These are phyloP conservation scores for Chromobotia macracanthus DNA, from an alignment of 2,797 vertebrate genomes.

Conservation along the genomic window DNA sequence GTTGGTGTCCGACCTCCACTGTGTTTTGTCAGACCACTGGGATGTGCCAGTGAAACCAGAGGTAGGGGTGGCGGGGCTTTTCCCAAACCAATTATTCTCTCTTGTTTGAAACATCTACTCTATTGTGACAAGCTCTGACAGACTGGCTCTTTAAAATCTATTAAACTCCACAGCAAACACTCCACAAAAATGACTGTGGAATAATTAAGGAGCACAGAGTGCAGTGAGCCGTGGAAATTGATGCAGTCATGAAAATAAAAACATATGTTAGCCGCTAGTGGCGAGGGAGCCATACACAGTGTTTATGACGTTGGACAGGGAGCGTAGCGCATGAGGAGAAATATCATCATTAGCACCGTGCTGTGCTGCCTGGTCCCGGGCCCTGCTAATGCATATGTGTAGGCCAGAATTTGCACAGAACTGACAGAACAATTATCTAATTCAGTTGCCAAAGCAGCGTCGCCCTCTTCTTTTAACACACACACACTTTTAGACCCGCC, in stretches of 20 bases:
- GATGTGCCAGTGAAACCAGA: conserved; percentile 63
- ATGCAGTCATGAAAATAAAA: conserved; percentile 72
- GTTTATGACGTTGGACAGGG: conserved; percentile 71
- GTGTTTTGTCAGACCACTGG: conserved; percentile 66
- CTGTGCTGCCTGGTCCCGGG: conserved; percentile 65
- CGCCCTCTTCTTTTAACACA: conserved; percentile 30
- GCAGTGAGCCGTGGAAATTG: conserved; percentile 70
- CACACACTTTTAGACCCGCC: conserved; percentile 40
- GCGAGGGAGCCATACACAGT: conserved; percentile 65
- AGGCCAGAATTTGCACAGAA: conserved; percentile 71
- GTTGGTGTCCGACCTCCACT: conserved; percentile 67
- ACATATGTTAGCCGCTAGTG: conserved; percentile 73
- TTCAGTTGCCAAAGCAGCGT: conserved; percentile 48
- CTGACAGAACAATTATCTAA: conserved; percentile 71
- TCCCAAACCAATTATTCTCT: conserved; percentile 58
- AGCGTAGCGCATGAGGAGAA: conserved; percentile 67
- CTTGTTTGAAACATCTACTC: conserved; percentile 64
- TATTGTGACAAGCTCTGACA: conserved; percentile 73
- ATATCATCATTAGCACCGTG: conserved; percentile 73
- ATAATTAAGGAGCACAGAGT: conserved; percentile 67
- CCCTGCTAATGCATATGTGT: conserved; percentile 64
- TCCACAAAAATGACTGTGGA: conserved; percentile 64
- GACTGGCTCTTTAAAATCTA: conserved; percentile 61
- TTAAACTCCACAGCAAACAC: conserved; percentile 58
- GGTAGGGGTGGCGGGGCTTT: conserved; percentile 30